Conservation (phyloP, 2,888 invertebrate species). For the Vannuccia rotundouncinata region DNA sequence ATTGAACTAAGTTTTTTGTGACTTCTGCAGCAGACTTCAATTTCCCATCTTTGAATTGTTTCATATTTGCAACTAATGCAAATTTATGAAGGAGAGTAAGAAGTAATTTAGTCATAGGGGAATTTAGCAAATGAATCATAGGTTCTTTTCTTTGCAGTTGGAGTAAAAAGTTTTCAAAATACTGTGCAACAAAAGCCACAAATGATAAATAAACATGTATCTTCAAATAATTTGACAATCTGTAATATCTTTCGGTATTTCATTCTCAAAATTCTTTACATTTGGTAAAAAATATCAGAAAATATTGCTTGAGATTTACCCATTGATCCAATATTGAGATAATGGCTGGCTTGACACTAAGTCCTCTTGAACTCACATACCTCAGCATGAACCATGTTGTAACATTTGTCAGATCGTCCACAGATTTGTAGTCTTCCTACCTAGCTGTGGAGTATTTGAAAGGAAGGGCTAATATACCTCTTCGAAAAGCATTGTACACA, state of each 20-base stretch:
- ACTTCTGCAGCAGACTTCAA: background rate
- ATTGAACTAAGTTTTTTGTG: background rate
- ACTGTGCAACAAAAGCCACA: background rate
- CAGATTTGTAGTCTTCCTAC: constrained; percentile 18
- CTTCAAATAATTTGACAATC: background rate
- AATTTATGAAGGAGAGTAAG: too few species aligned
- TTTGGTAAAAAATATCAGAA: background rate
- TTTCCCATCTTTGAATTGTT: background rate
- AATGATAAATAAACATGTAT: background rate
- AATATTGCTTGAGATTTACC: background rate
- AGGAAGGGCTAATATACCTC: background rate
- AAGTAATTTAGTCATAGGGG: too few species aligned
- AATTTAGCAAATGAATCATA: too few species aligned
- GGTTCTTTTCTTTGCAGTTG: too few species aligned
- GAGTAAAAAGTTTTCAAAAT: background rate
- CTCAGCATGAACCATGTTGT: constrained; percentile 25
- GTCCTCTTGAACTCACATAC: constrained; percentile 13
- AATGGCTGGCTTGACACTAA: constrained; percentile 5
- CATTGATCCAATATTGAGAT: background rate
- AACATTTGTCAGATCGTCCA: constrained; percentile 2
- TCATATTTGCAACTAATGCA: background rate
- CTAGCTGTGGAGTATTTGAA: background rate
- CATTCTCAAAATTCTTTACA: background rate
- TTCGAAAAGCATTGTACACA: constrained; percentile 8
- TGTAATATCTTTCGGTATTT: background rate